Conservation (phyloP, 2,113 vertebrate species). For the Euleptes europaea region DNA sequence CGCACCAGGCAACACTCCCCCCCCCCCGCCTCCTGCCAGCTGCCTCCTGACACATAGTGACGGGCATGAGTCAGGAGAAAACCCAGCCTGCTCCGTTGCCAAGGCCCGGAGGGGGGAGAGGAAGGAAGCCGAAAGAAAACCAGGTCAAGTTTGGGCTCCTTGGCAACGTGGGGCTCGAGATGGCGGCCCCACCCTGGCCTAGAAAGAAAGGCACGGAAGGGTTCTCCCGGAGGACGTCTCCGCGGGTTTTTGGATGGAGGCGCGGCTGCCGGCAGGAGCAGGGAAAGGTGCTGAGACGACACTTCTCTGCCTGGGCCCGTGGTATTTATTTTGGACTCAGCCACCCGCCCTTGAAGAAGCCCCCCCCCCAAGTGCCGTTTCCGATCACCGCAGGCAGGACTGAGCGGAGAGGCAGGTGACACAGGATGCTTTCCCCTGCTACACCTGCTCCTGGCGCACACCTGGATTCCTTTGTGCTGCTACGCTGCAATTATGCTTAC, state of each 20-base stretch:
- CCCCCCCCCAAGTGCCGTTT: neutral
- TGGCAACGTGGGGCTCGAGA: neutral
- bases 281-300: neutral
- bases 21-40: neutral
- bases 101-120: neutral
- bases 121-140: conserved; percentile 5
- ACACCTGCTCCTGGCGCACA: too few relatives aligned
- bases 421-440: too few relatives aligned
- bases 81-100: neutral
- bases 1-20: neutral
- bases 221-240: neutral
- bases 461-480: too few relatives aligned
- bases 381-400: too few relatives aligned
- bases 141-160: conserved; percentile 5
- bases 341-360: too few relatives aligned
- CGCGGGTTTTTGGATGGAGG: neutral
- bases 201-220: neutral
- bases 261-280: too few relatives aligned
- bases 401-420: too few relatives aligned
- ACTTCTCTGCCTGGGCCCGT: neutral
- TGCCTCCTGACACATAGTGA: conserved; percentile 3
- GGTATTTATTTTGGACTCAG: neutral
- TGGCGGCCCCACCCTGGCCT: neutral
- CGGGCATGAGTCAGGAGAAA: conserved; percentile 11
- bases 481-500: too few relatives aligned